Base-by-base conservation (phyloP, 2,797 vertebrate genomes). In the Oreochromis mossambicus region DNA sequence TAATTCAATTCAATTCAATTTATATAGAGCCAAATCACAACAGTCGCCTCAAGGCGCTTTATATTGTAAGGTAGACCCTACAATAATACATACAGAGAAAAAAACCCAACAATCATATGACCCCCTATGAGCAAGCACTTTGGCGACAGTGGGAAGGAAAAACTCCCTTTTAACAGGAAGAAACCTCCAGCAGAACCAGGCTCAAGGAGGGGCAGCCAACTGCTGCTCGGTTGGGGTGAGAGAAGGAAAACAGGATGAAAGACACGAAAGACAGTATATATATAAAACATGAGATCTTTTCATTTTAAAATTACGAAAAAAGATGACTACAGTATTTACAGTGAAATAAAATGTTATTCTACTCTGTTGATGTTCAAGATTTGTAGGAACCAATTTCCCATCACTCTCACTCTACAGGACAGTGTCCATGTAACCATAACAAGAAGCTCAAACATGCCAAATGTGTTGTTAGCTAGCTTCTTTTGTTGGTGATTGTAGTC, bases 41-140 rank as follows among this genome's bases (percentile, higher is more conserved):
- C 55, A 32, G 14, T 9, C 0, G 5, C 26, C 14, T 8, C 8
- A 58, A 32, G 26, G 55, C 3, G 0, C 26, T 56, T 32, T 32
- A 56, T 6, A 32, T 56, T 17, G 5, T 56, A 56, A 56, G 8
- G 26, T 32, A 56, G 14, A 1, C 26, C 55, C 55, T 56, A 56
- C 1, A 56, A 56, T 56, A 17, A 56, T 56, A 29, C 14, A 56
- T 29, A 56, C 26, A 56, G 2, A 17, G 26, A 56, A 56, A 56
- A 56, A 29, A 24, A 15, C 14, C 55, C 26, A 56, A 56, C 14
- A 1, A 29, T 9, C 8, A 56, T 56, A 29, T 56, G 14, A 56
- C 14, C 0, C 8, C 26, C 26, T 29, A 56, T 56, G 55, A 56
- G 55, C 55, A 29, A 56, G 14, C 26, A 29, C 14, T 56, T 56